Evolutionary conservation across 2,797 vertebrate species (phyloP).

Genomic region (Pangasius larnaudii): DNA sequence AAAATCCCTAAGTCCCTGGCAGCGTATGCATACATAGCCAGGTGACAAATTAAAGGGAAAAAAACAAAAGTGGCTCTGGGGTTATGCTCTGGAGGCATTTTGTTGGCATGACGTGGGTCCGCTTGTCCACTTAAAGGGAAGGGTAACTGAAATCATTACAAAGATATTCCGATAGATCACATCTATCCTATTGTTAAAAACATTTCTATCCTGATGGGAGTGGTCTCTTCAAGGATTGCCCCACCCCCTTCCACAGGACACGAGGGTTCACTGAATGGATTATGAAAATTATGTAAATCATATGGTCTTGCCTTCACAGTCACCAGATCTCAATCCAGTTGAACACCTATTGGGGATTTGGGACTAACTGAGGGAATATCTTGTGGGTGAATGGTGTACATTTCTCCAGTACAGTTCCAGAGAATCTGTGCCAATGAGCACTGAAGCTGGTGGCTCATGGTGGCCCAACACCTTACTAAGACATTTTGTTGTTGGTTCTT

Average conservation of each 20-base stretch:
- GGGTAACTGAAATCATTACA: not conserved
- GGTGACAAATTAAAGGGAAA: slow-evolving; percentile 2
- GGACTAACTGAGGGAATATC: not conserved
- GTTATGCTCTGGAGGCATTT: not conserved
- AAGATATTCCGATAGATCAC: not conserved
- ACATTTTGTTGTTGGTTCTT: not conserved
- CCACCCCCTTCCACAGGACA: not conserved
- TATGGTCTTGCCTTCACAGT: not conserved
- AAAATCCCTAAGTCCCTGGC: slow-evolving; percentile 34
- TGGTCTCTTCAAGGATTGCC: not conserved
- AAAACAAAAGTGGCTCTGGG: not conserved
- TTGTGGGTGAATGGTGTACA: not conserved
- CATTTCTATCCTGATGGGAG: not conserved
- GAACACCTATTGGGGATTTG: not conserved
- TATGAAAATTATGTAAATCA: slow-evolving; percentile 28
- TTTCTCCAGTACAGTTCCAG: slow-evolving; percentile 1
- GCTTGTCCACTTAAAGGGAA: not conserved
- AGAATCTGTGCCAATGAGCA: not conserved
- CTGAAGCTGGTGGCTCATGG: not conserved
- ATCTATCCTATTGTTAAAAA: not conserved
- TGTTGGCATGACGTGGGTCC: not conserved
- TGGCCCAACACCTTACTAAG: not conserved
- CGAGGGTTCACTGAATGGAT: not conserved
- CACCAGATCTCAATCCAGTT: slow-evolving; percentile 3
- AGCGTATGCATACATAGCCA: slow-evolving; percentile 36